These are phyloP conservation scores for Lordiphosa fenestrarum DNA, from an alignment of 2,888 invertebrate species.

Conservation along the genomic window DNA sequence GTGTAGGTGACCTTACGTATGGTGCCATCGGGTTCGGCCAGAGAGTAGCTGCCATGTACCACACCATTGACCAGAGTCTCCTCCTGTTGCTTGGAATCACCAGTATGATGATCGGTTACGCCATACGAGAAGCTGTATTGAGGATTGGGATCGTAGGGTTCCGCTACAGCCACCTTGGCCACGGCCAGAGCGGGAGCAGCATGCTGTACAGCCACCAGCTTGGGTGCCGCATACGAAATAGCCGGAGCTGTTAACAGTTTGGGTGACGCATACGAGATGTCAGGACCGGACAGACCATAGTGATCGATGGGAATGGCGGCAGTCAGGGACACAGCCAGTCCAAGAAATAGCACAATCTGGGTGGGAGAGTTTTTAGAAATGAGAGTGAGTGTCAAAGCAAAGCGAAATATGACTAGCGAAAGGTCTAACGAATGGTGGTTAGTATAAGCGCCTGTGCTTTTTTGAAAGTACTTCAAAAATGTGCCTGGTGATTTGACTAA, in stretches of 20 bases:
- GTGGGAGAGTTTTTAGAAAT: too few species aligned
- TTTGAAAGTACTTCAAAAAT: too few species aligned
- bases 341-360: slow-evolving; percentile 73
- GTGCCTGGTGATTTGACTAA: too few species aligned
- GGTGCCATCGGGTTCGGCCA: slow-evolving; percentile 79
- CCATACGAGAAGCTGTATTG: slow-evolving; percentile 79
- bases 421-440: too few species aligned
- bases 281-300: slow-evolving; percentile 65
- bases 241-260: slow-evolving; percentile 66
- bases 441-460: too few species aligned
- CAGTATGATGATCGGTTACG: slow-evolving; percentile 77
- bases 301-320: slow-evolving; percentile 67
- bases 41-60: slow-evolving; percentile 79
- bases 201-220: slow-evolving; percentile 48
- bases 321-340: slow-evolving; percentile 67
- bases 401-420: too few species aligned
- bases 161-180: slow-evolving; percentile 56
- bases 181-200: slow-evolving; percentile 62
- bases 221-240: slow-evolving; percentile 53
- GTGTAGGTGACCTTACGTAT: slow-evolving; percentile 79
- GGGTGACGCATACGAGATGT: slow-evolving; percentile 64
- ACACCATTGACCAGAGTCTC: slow-evolving; percentile 79
- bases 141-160: slow-evolving; percentile 78
- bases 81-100: slow-evolving; percentile 79
- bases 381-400: too few species aligned